Evolutionary conservation across 2,888 invertebrate genomes (phyloP).

Genomic region (Gymnoscelis rufifasciata): DNA sequence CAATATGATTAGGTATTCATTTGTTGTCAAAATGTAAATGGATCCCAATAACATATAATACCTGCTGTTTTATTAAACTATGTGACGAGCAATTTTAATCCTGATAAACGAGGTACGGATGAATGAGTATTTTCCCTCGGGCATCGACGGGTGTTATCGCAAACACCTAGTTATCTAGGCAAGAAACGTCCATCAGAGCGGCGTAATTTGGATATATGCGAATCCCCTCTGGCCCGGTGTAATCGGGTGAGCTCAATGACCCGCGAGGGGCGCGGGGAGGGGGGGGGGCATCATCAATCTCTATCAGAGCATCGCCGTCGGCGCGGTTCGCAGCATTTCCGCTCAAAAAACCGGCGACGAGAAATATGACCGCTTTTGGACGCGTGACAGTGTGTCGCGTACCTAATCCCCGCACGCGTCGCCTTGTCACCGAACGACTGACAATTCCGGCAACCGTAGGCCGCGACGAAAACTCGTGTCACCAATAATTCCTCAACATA

Average conservation of each 20-base stretch:
- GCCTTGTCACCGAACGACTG: conserved; percentile 15
- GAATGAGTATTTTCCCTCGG: conserved; percentile 23
- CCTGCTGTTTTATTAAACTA: no score
- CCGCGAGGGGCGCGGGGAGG: conserved; percentile 43
- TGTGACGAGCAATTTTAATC: no score
- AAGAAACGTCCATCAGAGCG: conserved; percentile 74
- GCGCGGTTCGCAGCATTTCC: conserved; percentile 47
- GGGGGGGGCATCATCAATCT: conserved; percentile 68
- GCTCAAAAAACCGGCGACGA: conserved; percentile 53
- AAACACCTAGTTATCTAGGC: conserved; percentile 51
- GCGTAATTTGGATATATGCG: conserved; percentile 77
- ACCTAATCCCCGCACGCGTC: conserved; percentile 21
- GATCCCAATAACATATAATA: not conserved
- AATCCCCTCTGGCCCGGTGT: conserved; percentile 61
- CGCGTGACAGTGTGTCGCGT: conserved; percentile 39
- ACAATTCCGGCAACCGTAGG: conserved; percentile 9
- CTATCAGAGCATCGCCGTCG: conserved; percentile 60
- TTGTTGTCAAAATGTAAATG: not conserved
- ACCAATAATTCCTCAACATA: conserved; percentile 20
- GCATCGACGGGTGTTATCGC: conserved; percentile 42
- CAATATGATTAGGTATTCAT: no score
- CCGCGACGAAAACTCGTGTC: conserved; percentile 11
- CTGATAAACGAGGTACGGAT: no score
- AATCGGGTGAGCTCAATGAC: conserved; percentile 68
- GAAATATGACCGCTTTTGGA: conserved; percentile 61